Percentiles rank a stretch among this genome's conserved stretches.
phyloP scores from a whole-genome alignment of 2,113 vertebrate species.

The Petrocephalus microphthalmus region DNA sequence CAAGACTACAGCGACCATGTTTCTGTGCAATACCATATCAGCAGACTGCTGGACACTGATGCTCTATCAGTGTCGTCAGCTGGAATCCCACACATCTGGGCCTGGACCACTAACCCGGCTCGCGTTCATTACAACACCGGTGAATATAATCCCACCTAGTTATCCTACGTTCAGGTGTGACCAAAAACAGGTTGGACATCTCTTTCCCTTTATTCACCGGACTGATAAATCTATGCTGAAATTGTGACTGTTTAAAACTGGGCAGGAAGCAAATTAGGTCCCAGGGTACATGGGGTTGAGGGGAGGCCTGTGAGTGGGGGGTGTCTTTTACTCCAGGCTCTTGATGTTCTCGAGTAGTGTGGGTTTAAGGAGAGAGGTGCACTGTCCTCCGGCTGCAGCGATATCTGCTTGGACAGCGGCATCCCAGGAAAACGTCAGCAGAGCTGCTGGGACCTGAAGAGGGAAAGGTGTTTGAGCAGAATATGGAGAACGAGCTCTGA shows the following conservation, averaged over 20 bases:
- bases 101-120: neutral
- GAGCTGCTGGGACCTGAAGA: conserved; percentile 78
- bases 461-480: neutral
- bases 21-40: neutral
- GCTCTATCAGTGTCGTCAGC: neutral
- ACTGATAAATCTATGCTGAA: neutral
- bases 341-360: conserved; percentile 63
- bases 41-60: neutral
- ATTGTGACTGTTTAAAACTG: neutral
- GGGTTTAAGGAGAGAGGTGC: conserved; percentile 57
- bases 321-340: conserved; percentile 66
- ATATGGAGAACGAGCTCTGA: too few species aligned
- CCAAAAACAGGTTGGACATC: neutral
- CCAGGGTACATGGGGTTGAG: conserved; percentile 1
- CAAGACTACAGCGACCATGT: neutral
- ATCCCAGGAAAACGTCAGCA: conserved; percentile 81
- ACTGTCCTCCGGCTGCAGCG: conserved; percentile 56
- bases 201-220: neutral
- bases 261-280: conserved; percentile 21
- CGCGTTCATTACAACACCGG: neutral
- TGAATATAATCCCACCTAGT: neutral
- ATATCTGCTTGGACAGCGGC: conserved; percentile 73
- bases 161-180: neutral
- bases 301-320: neutral
- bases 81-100: neutral